A percentile compares a stretch with the other conserved stretches of the same genome.
These are phyloP conservation scores for Sinocyclocheilus anophthalmus DNA, from an alignment of 2,113 vertebrate genomes.

Conservation along the genomic window DNA sequence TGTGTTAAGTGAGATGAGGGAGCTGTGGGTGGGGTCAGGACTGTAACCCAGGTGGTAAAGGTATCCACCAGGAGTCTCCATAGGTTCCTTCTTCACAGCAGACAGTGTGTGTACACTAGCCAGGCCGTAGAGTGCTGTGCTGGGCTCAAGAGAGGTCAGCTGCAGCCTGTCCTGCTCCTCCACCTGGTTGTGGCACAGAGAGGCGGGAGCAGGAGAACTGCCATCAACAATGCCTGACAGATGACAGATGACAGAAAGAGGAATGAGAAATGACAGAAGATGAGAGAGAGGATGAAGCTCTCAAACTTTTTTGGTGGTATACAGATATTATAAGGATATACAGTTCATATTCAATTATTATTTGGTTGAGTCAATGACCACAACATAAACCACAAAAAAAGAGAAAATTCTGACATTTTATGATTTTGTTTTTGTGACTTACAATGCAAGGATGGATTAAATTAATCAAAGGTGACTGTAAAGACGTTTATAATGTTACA, in stretches of 20 bases:
- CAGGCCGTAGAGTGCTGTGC: conserved; percentile 87
- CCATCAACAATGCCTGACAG: conserved; percentile 77
- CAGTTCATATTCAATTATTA: not conserved
- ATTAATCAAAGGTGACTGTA: conserved; percentile 24
- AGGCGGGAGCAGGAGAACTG: not conserved
- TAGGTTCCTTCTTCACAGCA: conserved; percentile 88
- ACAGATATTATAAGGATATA: not conserved
- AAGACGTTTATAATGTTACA: not conserved
- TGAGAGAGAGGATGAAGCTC: not conserved
- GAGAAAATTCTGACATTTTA: not conserved
- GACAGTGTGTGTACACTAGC: conserved; percentile 66
- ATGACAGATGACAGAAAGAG: conserved; percentile 59
- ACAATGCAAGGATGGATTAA: not conserved
- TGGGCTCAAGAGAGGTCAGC: conserved; percentile 79
- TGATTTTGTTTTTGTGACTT: not conserved
- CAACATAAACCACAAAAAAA: not conserved
- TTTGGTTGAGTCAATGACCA: not conserved
- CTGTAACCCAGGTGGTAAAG: conserved; percentile 80
- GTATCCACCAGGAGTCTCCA: conserved; percentile 60
- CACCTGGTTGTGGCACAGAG: conserved; percentile 26
- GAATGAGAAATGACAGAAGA: not conserved
- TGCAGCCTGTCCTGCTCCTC: conserved; percentile 15
- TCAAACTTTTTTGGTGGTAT: not conserved
- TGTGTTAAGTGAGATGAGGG: conserved; percentile 73
- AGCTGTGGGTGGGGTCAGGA: conserved; percentile 54